Percentiles rank a stretch among this genome's conserved stretches.
Evolutionary conservation across 2,797 vertebrate species (phyloP).

Genomic region (Crypturellus tataupa): DNA sequence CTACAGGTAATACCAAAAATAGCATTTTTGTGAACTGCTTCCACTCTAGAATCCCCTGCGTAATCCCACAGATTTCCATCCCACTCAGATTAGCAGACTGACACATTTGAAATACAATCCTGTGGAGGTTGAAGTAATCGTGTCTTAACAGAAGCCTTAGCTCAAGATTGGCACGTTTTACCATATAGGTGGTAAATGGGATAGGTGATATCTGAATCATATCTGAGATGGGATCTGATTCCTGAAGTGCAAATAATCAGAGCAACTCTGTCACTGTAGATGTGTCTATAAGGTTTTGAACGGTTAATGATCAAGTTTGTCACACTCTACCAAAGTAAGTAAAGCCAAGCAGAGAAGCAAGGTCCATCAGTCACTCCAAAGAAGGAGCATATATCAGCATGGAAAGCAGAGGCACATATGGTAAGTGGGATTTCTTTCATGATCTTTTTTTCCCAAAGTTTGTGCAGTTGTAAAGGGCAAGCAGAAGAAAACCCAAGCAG

Average conservation of each 20-base stretch:
- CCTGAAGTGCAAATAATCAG: background rate
- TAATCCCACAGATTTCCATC: background rate
- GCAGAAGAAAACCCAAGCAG: background rate
- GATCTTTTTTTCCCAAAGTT: background rate
- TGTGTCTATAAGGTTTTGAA: background rate
- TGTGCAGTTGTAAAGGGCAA: background rate
- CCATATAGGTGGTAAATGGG: background rate
- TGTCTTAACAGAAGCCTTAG: background rate
- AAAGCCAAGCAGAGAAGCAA: background rate
- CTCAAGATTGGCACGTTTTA: background rate
- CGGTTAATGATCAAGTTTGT: background rate
- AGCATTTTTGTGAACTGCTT: background rate
- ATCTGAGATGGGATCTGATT: background rate
- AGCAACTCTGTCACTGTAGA: background rate
- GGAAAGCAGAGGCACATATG: background rate
- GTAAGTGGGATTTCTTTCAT: background rate
- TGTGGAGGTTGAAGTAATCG: background rate
- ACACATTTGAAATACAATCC: background rate
- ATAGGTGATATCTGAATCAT: background rate
- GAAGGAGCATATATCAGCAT: accelerated
- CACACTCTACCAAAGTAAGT: background rate
- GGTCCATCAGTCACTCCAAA: background rate
- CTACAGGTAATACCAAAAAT: conserved; percentile 3
- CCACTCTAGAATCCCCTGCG: background rate
- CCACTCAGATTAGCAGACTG: background rate